Conservation (phyloP, 2,888 invertebrate genomes). For the Temnothorax ravouxi region DNA sequence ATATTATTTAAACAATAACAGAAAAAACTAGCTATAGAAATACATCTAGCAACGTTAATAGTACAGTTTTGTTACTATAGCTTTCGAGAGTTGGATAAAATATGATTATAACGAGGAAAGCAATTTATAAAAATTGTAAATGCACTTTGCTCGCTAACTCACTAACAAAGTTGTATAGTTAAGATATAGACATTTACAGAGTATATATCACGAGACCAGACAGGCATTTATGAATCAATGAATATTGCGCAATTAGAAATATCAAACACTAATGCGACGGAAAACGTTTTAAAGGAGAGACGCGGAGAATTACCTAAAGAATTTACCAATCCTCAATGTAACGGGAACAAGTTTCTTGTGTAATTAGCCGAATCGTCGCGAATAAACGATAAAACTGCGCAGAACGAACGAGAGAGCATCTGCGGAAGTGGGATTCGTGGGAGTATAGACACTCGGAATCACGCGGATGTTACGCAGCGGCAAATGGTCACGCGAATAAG, state of each 20-base stretch:
- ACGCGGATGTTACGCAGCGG: constrained; percentile 70
- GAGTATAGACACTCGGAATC: constrained; percentile 44
- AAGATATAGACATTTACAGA: constrained; percentile 39
- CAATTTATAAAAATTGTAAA: neutral
- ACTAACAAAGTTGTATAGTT: neutral
- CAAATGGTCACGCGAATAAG: constrained; percentile 71
- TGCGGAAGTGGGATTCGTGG: constrained; percentile 58
- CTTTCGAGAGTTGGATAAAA: neutral
- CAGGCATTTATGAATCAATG: constrained; percentile 41
- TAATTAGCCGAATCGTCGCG: constrained; percentile 1
- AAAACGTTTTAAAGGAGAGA: neutral
- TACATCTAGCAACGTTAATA: neutral
- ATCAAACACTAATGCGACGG: neutral
- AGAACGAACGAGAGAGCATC: constrained; percentile 20
- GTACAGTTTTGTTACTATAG: neutral
- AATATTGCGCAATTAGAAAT: constrained; percentile 15
- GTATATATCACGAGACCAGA: constrained; percentile 60
- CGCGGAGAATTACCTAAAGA: neutral
- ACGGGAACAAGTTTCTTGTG: constrained; percentile 27
- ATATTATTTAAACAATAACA: neutral
- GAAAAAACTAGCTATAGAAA: neutral
- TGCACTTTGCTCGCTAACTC: constrained; percentile 2
- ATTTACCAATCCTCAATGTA: neutral
- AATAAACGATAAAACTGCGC: constrained; percentile 33
- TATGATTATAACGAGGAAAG: neutral